A percentile compares a stretch with the other conserved stretches of the same genome.
Evolutionary conservation across 2,888 invertebrate genomes (phyloP).

Genomic region (Pelosia muscerda): DNA sequence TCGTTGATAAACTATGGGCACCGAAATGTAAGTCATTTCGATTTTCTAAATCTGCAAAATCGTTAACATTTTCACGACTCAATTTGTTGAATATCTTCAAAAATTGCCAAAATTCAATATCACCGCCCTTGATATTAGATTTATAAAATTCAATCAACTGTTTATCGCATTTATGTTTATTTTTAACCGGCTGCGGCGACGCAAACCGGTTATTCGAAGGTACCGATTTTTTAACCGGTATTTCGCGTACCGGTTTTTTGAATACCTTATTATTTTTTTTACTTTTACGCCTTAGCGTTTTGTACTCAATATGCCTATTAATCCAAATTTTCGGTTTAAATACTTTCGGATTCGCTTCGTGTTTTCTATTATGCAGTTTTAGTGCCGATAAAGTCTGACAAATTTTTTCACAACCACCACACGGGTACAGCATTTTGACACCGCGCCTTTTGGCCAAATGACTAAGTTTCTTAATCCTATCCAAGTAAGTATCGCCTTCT

Average conservation of each 20-base stretch:
- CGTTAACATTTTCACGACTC: slow-evolving; percentile 67
- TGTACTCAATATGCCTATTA: slow-evolving; percentile 53
- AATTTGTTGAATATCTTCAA: slow-evolving; percentile 78
- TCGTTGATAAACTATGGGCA: slow-evolving; percentile 48
- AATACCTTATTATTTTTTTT: slow-evolving; percentile 19
- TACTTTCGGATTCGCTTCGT: slow-evolving; percentile 68
- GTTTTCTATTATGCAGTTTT: slow-evolving; percentile 68
- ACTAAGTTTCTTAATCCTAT: slow-evolving; percentile 63
- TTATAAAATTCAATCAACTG: slow-evolving; percentile 72
- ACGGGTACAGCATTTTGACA: slow-evolving; percentile 69
- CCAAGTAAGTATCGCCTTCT: slow-evolving; percentile 57
- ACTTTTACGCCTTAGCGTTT: slow-evolving; percentile 19
- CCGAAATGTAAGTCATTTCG: slow-evolving; percentile 65
- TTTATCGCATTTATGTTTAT: slow-evolving; percentile 74
- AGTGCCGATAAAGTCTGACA: slow-evolving; percentile 69
- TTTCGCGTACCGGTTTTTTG: slow-evolving; percentile 16
- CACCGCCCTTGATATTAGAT: slow-evolving; percentile 70
- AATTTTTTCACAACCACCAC: slow-evolving; percentile 71
- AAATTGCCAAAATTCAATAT: slow-evolving; percentile 81
- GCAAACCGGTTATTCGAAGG: slow-evolving; percentile 54
- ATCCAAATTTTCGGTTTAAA: slow-evolving; percentile 71
- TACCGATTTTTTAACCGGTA: slow-evolving; percentile 5
- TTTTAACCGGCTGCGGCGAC: slow-evolving; percentile 67
- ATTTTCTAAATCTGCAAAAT: slow-evolving; percentile 68
- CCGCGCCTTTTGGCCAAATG: slow-evolving; percentile 62